Conservation (phyloP, 2,888 invertebrate species). For the Cheiracanthium punctorium region DNA sequence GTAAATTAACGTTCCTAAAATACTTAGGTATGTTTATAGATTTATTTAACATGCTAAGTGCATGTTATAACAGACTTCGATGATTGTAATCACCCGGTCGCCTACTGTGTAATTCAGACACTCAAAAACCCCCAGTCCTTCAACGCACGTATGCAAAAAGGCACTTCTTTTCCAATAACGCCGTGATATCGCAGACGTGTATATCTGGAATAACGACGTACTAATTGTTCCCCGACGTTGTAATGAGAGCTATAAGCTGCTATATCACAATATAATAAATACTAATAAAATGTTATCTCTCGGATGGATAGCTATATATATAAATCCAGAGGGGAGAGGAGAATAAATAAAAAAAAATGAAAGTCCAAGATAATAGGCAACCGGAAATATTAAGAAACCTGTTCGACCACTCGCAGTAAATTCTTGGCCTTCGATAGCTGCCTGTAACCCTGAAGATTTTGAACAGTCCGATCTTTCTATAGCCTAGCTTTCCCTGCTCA, state of each 20-base stretch:
- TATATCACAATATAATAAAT: slow-evolving; percentile 22
- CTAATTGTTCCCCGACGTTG: neutral
- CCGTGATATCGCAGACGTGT: neutral
- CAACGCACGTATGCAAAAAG: too few relatives aligned
- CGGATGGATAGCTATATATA: slow-evolving; percentile 6
- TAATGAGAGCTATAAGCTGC: slow-evolving; percentile 22
- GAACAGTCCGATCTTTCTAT: slow-evolving; percentile 25
- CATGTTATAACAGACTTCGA: too few relatives aligned
- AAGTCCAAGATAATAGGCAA: slow-evolving; percentile 57
- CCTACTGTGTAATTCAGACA: too few relatives aligned
- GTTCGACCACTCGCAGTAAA: slow-evolving; percentile 63
- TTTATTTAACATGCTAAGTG: too few relatives aligned
- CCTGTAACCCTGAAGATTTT: slow-evolving; percentile 53
- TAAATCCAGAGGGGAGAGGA: slow-evolving; percentile 12
- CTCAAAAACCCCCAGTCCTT: too few relatives aligned
- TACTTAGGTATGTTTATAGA: too few relatives aligned
- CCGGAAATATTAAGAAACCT: slow-evolving; percentile 65
- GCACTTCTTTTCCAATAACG: too few relatives aligned
- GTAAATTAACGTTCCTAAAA: too few relatives aligned
- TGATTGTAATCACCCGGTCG: too few relatives aligned
- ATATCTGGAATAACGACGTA: neutral
- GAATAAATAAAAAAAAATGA: slow-evolving; percentile 17
- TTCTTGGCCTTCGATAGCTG: slow-evolving; percentile 61
- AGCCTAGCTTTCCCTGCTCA: slow-evolving; percentile 42
- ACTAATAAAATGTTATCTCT: slow-evolving; percentile 23